Percentiles rank a stretch among this genome's conserved stretches.
phyloP scores from a whole-genome alignment of 2,797 vertebrate genomes.

The Dipus sagitta region DNA sequence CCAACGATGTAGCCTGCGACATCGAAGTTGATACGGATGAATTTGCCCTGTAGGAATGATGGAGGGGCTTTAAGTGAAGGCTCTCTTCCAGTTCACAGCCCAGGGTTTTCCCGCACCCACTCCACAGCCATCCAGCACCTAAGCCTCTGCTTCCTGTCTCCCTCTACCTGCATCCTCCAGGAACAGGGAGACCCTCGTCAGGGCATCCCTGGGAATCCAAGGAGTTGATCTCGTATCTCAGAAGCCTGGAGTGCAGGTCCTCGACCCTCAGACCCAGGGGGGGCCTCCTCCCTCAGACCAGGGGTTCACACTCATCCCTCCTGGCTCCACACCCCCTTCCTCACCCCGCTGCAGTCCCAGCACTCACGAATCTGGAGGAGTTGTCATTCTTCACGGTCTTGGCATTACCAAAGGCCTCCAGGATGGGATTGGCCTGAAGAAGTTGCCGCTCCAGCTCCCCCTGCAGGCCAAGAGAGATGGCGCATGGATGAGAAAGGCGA shows the following conservation, averaged over 20 bases:
- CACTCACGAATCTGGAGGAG: constrained; percentile 94
- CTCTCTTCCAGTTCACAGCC: neutral
- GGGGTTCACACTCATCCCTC: no score
- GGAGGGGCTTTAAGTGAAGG: no score
- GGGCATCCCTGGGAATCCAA: neutral
- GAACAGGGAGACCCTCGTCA: fast-evolving
- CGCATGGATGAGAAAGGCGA: neutral
- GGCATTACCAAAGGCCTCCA: constrained; percentile 95
- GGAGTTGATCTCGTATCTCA: neutral
- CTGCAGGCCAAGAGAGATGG: constrained; percentile 78
- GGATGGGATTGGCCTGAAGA: constrained; percentile 94
- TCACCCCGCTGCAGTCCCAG: no score
- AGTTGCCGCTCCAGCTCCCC: constrained; percentile 95
- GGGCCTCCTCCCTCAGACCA: neutral
- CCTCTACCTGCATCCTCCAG: neutral
- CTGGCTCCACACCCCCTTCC: neutral
- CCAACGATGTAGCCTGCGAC: constrained; percentile 96
- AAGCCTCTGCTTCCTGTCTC: neutral
- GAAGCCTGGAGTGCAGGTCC: neutral
- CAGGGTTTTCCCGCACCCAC: neutral
- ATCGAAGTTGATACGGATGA: constrained; percentile 97
- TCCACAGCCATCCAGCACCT: no score
- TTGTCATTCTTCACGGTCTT: constrained; percentile 97
- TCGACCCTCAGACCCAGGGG: no score
- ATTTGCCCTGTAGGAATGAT: constrained; percentile 91